These are phyloP conservation scores for Panthera leo DNA, from an alignment of 2,113 vertebrate genomes.

Conservation along the genomic window DNA sequence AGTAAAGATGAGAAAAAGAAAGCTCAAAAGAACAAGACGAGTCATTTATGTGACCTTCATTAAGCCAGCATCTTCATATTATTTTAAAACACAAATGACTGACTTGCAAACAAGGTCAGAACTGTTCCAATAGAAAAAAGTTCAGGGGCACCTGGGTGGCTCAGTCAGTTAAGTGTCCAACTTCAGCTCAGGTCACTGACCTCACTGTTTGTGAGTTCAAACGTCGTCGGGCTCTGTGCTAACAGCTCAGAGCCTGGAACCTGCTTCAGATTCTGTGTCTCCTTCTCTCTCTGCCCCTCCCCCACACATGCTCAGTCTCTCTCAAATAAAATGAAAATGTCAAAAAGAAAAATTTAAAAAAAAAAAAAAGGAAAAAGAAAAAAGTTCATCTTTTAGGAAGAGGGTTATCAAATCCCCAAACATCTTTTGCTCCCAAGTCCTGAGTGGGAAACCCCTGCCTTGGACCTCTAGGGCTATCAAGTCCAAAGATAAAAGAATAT, in stretches of 20 bases:
- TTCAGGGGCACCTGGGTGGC: no score
- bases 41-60: not conserved
- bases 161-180: no score
- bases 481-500: conserved; percentile 17
- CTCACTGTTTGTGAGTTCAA: no score
- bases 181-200: no score
- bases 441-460: not conserved
- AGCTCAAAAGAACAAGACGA: not conserved
- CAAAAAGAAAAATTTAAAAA: no score
- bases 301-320: no score
- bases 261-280: no score
- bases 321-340: no score
- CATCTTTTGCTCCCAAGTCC: not conserved
- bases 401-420: not conserved
- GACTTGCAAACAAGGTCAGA: conserved; percentile 29
- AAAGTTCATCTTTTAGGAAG: not conserved
- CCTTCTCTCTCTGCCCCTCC: no score
- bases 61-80: not conserved
- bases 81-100: conserved; percentile 51
- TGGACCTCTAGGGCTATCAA: not conserved
- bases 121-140: not conserved
- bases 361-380: not conserved
- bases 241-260: no score
- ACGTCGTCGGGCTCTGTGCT: no score
- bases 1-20: conserved; percentile 42